These are phyloP conservation scores for Pygmarrhopalites habei DNA, from an alignment of 1,140 invertebrate species.

Conservation along the genomic window DNA sequence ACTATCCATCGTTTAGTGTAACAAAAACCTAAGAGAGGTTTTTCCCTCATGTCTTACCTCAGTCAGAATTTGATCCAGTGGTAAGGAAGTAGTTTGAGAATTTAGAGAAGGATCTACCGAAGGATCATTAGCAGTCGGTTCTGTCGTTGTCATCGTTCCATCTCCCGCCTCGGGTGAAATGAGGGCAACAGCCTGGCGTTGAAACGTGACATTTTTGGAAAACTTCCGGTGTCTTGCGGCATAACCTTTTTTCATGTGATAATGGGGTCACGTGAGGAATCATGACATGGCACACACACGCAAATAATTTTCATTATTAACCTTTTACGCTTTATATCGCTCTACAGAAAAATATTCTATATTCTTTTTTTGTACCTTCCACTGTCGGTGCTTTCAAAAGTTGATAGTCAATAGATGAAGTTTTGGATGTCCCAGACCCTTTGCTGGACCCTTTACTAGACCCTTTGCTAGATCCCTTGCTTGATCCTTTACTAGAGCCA, in stretches of 20 bases:
- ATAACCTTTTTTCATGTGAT: too few species aligned
- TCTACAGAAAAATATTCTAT: too few species aligned
- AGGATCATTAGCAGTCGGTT: not conserved
- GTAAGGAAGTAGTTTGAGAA: not conserved
- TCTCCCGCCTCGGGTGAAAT: slow-evolving; percentile 18
- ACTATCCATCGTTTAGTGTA: too few species aligned
- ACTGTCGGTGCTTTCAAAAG: slow-evolving; percentile 70
- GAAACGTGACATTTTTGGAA: slow-evolving; percentile 80
- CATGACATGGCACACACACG: too few species aligned
- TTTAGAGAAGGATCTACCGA: not conserved
- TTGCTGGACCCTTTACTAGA: too few species aligned
- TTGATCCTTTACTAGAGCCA: not conserved
- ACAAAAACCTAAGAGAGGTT: too few species aligned
- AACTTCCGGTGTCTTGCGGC: slow-evolving; percentile 77
- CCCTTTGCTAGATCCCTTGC: too few species aligned
- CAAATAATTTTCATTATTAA: too few species aligned
- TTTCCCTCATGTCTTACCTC: not conserved
- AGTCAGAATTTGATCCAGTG: not conserved
- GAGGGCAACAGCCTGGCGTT: slow-evolving; percentile 61
- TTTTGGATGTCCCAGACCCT: slow-evolving; percentile 10
- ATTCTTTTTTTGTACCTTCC: too few species aligned
- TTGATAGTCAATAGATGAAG: slow-evolving; percentile 28
- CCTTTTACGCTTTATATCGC: too few species aligned
- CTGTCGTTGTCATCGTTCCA: not conserved
- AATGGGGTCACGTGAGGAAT: too few species aligned